phyloP scores from a whole-genome alignment of 2,888 invertebrate species.

The Harpalus rubripes region DNA sequence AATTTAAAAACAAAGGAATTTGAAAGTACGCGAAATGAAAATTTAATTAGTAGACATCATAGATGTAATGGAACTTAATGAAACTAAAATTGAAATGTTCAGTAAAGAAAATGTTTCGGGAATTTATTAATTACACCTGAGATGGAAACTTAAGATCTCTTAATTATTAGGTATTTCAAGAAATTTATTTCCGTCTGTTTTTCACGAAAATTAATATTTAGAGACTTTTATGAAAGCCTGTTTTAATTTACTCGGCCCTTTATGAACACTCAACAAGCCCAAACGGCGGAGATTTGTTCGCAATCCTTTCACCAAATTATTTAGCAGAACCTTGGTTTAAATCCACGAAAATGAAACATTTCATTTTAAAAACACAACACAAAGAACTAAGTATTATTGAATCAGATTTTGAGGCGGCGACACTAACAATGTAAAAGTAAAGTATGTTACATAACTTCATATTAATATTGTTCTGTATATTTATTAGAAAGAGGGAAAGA shows the following conservation, averaged over 20 bases:
- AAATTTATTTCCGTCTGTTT: slow-evolving; percentile 23
- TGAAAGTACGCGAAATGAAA: slow-evolving; percentile 13
- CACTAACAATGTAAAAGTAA: too few relatives aligned
- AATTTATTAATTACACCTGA: slow-evolving; percentile 23
- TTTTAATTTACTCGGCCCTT: slow-evolving; percentile 1
- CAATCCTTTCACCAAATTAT: not conserved
- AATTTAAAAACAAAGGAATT: slow-evolving; percentile 25
- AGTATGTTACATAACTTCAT: too few relatives aligned
- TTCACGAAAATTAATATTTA: slow-evolving; percentile 40
- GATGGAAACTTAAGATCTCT: slow-evolving; percentile 13
- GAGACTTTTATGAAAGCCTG: slow-evolving; percentile 13
- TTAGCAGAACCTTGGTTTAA: not conserved
- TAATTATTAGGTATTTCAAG: slow-evolving; percentile 24
- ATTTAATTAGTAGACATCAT: slow-evolving; percentile 40
- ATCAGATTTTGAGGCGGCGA: too few relatives aligned
- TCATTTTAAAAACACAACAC: not conserved
- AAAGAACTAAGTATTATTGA: too few relatives aligned
- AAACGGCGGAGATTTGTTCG: not conserved
- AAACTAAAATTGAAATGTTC: slow-evolving; percentile 41
- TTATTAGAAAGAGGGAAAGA: too few relatives aligned
- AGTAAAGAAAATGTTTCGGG: slow-evolving; percentile 11
- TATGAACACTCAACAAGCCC: not conserved
- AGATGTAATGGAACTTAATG: slow-evolving; percentile 36
- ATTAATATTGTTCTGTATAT: too few relatives aligned
- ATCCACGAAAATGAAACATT: not conserved